Base-by-base conservation (phyloP, 1,140 invertebrate species). In the Wasmannia auropunctata region DNA sequence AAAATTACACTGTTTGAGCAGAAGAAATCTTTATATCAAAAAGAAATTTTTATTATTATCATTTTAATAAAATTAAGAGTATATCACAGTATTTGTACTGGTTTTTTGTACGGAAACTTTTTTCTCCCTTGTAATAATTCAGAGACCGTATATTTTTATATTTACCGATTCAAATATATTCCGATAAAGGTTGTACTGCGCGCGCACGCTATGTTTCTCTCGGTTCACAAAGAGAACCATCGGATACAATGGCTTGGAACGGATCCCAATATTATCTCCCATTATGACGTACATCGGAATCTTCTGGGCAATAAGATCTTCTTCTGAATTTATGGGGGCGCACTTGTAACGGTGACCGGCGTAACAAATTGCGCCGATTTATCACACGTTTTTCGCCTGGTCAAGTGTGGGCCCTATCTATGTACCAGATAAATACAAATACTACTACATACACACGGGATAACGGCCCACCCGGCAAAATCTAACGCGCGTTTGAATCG, bases 231-330 rank as follows among this genome's bases (percentile, higher is more conserved):
- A 40, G 25, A 72, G 79, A 28, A 56, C 81, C 81, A 90, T 90
- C 63, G 81, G 88, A 88, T 89, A 91, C 85, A 91, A 92, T 88
- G 83, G 87, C 31, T 87, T 89, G 90, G 85, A 92, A 92, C 86
- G 86, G 85, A 75, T 87, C 86, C 89, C 83, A 84, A 87, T 91
- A 92, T 93, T 93, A 92, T 92, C 87, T 90, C 62, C 85, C 87
- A 92, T 93, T 92, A 92, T 91, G 85, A 91, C 86, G 43, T 87
- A 80, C 91, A 92, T 90, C 85, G 86, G 85, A 88, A 87, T 92
- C 91, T 93, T 91, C 90, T 91, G 88, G 86, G 89, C 91, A 92
- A 92, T 93, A 92, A 93, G 88, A 91, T 90, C 75, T 92, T 85
- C 74, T 87, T 87, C 58, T 80, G 87, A 89, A 92, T 93, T 92